These are phyloP conservation scores for Plusia festucae DNA, from an alignment of 2,888 invertebrate genomes.

Conservation along the genomic window DNA sequence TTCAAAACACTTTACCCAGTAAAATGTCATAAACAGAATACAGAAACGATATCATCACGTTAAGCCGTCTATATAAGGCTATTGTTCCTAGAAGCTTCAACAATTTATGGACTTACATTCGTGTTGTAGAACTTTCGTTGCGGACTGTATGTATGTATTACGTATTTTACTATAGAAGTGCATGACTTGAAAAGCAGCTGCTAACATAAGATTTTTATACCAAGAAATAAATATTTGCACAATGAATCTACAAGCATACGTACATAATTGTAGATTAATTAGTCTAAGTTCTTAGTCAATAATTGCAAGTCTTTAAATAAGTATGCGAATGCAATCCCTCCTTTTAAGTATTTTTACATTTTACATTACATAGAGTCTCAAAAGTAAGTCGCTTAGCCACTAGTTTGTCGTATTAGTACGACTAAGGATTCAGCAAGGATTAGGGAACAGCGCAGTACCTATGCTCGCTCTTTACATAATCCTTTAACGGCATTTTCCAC, in stretches of 20 bases:
- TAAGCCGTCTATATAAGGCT: too few species aligned
- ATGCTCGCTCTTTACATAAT: neutral
- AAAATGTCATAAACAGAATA: too few species aligned
- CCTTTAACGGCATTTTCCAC: neutral
- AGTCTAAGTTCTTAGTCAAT: neutral
- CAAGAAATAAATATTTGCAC: too few species aligned
- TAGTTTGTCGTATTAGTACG: neutral
- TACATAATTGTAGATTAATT: neutral
- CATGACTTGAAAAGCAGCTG: too few species aligned
- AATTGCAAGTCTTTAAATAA: neutral
- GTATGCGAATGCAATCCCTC: neutral
- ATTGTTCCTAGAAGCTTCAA: too few species aligned
- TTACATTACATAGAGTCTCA: neutral
- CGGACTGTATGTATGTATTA: too few species aligned
- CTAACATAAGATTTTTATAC: too few species aligned
- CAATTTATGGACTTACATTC: too few species aligned
- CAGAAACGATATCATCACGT: too few species aligned
- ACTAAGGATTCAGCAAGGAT: conserved; percentile 2
- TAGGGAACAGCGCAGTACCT: neutral
- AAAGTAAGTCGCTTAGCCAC: neutral
- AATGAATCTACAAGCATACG: neutral
- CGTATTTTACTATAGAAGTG: too few species aligned
- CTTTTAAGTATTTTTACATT: neutral
- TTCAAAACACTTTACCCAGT: too few species aligned
- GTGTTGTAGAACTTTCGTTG: too few species aligned